These are phyloP conservation scores for Syngnathus acus DNA, from an alignment of 2,797 vertebrate genomes.

Conservation along the genomic window DNA sequence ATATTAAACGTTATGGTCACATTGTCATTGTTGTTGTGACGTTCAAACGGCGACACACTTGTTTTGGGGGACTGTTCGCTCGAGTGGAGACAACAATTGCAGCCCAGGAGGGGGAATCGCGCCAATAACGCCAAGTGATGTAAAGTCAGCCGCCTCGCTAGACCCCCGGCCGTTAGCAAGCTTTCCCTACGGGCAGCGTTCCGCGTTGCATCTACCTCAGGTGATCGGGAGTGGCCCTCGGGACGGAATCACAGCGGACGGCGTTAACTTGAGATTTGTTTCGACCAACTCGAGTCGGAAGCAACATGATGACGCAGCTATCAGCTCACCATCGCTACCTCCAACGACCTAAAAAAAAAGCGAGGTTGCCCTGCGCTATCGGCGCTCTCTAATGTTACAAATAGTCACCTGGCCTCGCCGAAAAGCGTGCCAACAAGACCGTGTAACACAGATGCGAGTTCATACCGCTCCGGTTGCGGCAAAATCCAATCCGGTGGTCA, in stretches of 20 bases:
- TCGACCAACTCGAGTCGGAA: constrained; percentile 66
- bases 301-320: constrained; percentile 75
- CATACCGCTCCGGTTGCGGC: constrained; percentile 12
- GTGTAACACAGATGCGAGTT: constrained; percentile 26
- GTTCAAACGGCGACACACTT: constrained; percentile 1
- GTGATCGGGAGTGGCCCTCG: constrained; percentile 47
- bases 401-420: constrained; percentile 12
- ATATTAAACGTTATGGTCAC: background rate
- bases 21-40: constrained; percentile 1
- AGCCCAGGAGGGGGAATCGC: constrained; percentile 35
- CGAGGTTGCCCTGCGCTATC: constrained; percentile 51
- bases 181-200: constrained; percentile 26
- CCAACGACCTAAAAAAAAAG: constrained; percentile 52
- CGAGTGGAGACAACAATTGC: constrained; percentile 30
- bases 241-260: constrained; percentile 34
- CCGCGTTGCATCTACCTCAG: constrained; percentile 40
- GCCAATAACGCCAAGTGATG: constrained; percentile 63
- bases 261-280: constrained; percentile 73
- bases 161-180: constrained; percentile 39
- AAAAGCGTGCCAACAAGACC: constrained; percentile 34
- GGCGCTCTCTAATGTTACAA: constrained; percentile 23
- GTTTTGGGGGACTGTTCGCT: constrained; percentile 9
- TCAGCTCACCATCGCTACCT: constrained; percentile 68
- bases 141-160: constrained; percentile 17
- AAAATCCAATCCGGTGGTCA: constrained; percentile 42